Base-by-base conservation (phyloP, 1,140 invertebrate species). In the Linepithema humile region DNA sequence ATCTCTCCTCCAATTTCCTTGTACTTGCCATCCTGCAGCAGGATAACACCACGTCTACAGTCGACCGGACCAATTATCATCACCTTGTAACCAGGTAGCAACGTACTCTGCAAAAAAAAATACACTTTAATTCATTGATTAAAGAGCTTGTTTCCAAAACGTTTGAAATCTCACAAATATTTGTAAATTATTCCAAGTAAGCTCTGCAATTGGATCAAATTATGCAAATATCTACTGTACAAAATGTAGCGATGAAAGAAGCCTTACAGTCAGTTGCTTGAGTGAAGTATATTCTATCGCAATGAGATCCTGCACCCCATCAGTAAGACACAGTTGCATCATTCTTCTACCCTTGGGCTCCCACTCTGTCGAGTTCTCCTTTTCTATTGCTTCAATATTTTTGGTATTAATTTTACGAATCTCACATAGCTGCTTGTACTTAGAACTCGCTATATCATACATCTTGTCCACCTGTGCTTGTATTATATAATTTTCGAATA, bases 1-100 rank as follows among this genome's bases (percentile, higher is more conserved):
- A 98, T 97, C 94, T 97, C 97, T 23, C 97, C 97, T 1, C 97
- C 97, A 2, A 97, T 89, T 59, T 97, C 90, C 77, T 95, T 94
- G 10, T 98, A 89, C 84, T 96, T 96, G 50, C 94, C 92, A 69
- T 95, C 94, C 86, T 96, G 96, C 40, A 98, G 92, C 86, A 98
- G 93, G 17, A 98, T 90, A 45, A 97, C 93, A 4, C 97, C 97
- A 83, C 95, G 94, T 59, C 97, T 95, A 91, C 97, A 97, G 84
- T 95, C 94, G 3, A 98, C 92, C 32, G 96, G 96, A 15, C 97
- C 97, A 85, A 93, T 94, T 90, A 96, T 91, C 89, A 96, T 91
- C 45, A 94, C 26, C 80, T 94, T 94, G 38, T 88, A 93, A 69
- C 96, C 96, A 67, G 91, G 92, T 64, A 92, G 87, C 65, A 92